Evolutionary conservation across 2,113 vertebrate species (phyloP), one percentile per base, ranked within the genome.

Genomic region (Choloepus hoffmanni): DNA sequence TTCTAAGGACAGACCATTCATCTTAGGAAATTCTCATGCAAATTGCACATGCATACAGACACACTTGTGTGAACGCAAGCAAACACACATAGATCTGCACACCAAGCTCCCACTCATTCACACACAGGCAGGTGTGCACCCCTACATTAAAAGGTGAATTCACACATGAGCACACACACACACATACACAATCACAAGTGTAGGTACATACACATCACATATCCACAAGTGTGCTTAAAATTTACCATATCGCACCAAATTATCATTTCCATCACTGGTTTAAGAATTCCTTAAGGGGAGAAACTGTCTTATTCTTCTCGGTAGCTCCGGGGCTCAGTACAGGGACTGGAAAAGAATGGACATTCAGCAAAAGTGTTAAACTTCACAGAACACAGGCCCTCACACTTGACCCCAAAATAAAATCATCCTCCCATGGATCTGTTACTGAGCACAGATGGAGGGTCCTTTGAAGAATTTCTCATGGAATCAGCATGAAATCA

Each of bases 181-280:
- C 10, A 12, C 15, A n/a, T 7, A 12, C 15, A 65, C 24, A 72
- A 30, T 24, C 23, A 13, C 23, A 43, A 4, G 21, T 5, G 18
- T 43, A 72, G 60, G 6, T 33, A 16, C 28, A 23, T 3, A 1
- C n/a, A 5, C 26, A 16, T 33, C 33, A 5, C 0, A 13, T 7
- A 28, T 4, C 53, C 36, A 70, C 65, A 45, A 40, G 48, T 33
- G 62, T 10, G 26, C 24, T 87, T 76, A 24, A 43, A 72, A 50
- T 0, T 0, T 30, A 7, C 30, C 67, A 4, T 2, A 0, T 1
- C 12, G 3, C 36, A 1, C 43, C 21, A 30, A 36, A 26, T 30
- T 23, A 36, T 30, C 12, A 5, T 36, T 65, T 33, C n/a, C 30
- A 26, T 26, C 33, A 0, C 53, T 10, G 43, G 21, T 0, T 19